phyloP scores from a whole-genome alignment of 2,797 vertebrate species.

The Alauda arvensis region DNA sequence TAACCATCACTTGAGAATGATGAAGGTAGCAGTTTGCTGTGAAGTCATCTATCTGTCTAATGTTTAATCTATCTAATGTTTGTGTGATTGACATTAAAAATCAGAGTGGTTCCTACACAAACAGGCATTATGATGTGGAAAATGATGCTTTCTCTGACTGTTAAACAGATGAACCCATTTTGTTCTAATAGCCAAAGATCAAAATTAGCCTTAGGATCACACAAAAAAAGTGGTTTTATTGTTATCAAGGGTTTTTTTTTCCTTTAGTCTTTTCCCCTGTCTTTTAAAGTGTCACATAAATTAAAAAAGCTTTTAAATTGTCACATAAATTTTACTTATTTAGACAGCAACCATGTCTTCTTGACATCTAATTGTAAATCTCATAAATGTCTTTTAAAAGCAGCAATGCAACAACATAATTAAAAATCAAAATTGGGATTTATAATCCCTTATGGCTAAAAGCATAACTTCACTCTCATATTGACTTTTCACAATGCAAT shows the following conservation, averaged over 20 bases:
- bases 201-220: not conserved
- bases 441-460: not conserved
- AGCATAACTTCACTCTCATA: not conserved
- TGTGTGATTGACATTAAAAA: not conserved
- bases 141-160: not conserved
- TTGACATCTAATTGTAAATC: slow-evolving; percentile 19
- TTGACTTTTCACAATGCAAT: not conserved
- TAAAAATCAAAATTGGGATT: slow-evolving; percentile 44
- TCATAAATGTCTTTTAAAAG: slow-evolving; percentile 16
- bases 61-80: too few species aligned
- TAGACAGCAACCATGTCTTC: slow-evolving; percentile 25
- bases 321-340: slow-evolving; percentile 46
- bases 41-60: not conserved
- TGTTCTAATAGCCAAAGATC: not conserved
- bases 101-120: not conserved
- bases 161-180: not conserved
- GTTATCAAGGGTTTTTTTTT: not conserved
- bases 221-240: not conserved
- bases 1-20: not conserved
- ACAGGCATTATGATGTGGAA: not conserved
- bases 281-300: slow-evolving; percentile 38
- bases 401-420: slow-evolving; percentile 22
- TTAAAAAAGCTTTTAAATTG: slow-evolving; percentile 39
- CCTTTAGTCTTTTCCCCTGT: not conserved
- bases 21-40: not conserved